Evolutionary conservation across 2,888 invertebrate species (phyloP).

Genomic region (Cheilosia variabilis): DNA sequence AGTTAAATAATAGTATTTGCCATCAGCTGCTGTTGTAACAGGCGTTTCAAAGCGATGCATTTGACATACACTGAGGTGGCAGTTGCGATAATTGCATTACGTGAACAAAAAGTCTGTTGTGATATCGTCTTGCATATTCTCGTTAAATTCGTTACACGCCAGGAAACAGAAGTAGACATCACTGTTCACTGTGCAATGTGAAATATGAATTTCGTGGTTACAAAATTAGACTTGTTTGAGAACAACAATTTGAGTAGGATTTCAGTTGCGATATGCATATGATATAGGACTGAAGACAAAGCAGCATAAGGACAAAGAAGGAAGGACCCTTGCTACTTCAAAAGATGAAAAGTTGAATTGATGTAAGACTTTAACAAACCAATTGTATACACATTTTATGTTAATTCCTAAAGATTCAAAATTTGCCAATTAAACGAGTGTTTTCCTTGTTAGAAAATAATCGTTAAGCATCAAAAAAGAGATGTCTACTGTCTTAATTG

Average conservation of each 20-base stretch:
- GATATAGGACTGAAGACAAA: no score
- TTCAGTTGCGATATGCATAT: no score
- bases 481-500: slow-evolving; percentile 8
- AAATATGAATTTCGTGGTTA: no score
- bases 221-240: no score
- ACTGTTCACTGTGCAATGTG: no score
- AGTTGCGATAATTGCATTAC: slow-evolving; percentile 53
- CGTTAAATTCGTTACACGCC: not conserved
- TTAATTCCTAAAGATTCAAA: no score
- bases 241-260: no score
- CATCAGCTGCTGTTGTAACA: slow-evolving; percentile 11
- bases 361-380: no score
- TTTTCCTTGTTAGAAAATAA: not conserved
- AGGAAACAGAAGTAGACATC: not conserved
- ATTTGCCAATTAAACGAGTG: not conserved
- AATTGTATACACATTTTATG: no score
- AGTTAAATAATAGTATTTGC: slow-evolving; percentile 41
- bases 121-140: slow-evolving; percentile 8
- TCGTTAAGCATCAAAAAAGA: not conserved
- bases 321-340: no score
- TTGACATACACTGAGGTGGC: slow-evolving; percentile 27
- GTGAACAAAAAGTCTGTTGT: slow-evolving; percentile 41
- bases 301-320: no score
- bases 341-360: no score
- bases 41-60: slow-evolving; percentile 32